These are phyloP conservation scores for Hystrix cristata DNA, from an alignment of 2,113 vertebrate species.

Conservation along the genomic window DNA sequence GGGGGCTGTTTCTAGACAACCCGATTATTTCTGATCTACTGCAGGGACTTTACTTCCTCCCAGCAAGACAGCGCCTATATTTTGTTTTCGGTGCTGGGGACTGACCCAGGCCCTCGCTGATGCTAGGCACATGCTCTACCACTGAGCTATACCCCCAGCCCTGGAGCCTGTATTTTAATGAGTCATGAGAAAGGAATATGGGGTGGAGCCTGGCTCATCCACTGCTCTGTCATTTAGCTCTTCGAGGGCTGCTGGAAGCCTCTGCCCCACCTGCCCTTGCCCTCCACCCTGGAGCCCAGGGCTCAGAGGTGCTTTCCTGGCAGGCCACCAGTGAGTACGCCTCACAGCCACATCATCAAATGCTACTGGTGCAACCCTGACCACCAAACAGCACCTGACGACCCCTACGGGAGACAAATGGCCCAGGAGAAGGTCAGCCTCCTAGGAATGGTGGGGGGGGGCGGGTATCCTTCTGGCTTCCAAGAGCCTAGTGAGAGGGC, in stretches of 20 bases:
- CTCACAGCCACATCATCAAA: background rate
- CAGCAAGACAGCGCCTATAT: background rate
- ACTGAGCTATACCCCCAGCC: background rate
- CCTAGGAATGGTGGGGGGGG: background rate
- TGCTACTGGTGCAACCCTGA: background rate
- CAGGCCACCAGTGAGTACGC: background rate
- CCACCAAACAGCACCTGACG: background rate
- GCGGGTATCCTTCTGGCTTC: background rate
- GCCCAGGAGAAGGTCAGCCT: background rate
- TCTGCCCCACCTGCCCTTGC: background rate
- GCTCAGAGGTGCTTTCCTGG: background rate
- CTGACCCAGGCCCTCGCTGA: background rate
- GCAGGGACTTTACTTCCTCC: background rate
- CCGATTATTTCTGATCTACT: constrained; percentile 33
- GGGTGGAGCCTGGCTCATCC: background rate
- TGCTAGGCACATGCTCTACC: background rate
- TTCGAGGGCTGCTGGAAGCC: background rate
- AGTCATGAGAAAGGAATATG: background rate
- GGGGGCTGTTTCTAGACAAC: background rate
- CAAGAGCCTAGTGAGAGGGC: background rate
- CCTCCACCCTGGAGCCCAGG: background rate
- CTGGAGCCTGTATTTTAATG: background rate
- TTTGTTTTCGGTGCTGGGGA: background rate
- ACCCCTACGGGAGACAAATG: background rate
- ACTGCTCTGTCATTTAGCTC: background rate